Evolutionary conservation across 2,888 invertebrate species (phyloP).

Genomic region (Bruchidius siliquastri): DNA sequence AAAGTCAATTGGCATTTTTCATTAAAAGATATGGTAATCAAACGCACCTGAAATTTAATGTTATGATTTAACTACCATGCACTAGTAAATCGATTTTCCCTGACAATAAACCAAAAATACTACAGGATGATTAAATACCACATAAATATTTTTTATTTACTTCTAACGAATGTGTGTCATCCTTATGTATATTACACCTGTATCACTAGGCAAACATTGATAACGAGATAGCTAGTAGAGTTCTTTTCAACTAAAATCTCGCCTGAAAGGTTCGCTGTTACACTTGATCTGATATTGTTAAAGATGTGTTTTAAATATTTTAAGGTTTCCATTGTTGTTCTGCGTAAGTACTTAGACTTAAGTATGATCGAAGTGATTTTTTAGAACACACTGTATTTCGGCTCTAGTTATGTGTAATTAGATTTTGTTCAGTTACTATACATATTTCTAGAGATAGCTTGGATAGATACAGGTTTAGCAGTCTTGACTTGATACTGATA

Average conservation of each 20-base stretch:
- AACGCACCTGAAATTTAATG: no score
- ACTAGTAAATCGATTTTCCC: background rate
- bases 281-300: background rate
- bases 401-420: no score
- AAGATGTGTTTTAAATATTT: constrained; percentile 7
- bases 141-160: background rate
- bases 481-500: no score
- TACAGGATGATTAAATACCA: background rate
- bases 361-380: background rate
- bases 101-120: background rate
- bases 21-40: no score
- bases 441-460: no score
- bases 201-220: background rate
- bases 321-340: constrained; percentile 2
- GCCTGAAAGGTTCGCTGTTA: background rate
- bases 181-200: background rate
- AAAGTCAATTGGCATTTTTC: no score
- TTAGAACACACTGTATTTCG: background rate
- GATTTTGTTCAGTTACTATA: no score
- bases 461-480: no score
- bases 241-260: background rate
- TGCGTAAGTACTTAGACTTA: constrained; percentile 2
- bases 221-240: background rate
- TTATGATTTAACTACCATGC: no score
- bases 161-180: background rate